Evolutionary conservation across 2,797 vertebrate species (phyloP).

Genomic region (Eospalax fontanierii): DNA sequence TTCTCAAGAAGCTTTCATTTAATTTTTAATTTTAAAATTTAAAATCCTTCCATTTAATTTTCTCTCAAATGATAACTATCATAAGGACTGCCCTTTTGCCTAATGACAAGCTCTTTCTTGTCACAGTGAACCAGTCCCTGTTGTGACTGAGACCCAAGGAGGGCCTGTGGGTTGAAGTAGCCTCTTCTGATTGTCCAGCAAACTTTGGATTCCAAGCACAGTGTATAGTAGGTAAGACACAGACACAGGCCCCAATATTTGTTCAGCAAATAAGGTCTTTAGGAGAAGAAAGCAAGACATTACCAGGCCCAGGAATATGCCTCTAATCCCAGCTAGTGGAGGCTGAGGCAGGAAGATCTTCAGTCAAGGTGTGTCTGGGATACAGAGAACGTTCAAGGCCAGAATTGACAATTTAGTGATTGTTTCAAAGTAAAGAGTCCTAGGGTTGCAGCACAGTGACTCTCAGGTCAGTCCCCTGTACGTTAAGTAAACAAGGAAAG

Average conservation of each 20-base stretch:
- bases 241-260: rapidly evolving
- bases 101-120: conserved; percentile 30
- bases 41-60: conserved; percentile 55
- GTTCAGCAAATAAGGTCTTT: not conserved
- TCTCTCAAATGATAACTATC: conserved; percentile 16
- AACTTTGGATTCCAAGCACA: no score
- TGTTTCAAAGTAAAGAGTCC: not conserved
- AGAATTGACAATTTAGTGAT: not conserved
- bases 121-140: not conserved
- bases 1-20: conserved; percentile 54
- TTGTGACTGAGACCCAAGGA: not conserved
- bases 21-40: no score
- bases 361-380: not conserved
- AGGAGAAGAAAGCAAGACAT: not conserved
- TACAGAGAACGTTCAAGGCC: not conserved
- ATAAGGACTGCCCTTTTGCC: not conserved
- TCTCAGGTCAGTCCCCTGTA: no score
- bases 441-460: no score
- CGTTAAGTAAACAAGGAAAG: not conserved
- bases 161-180: not conserved
- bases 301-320: not conserved
- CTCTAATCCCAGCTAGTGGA: not conserved
- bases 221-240: rapidly evolving
- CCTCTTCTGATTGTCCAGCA: not conserved
- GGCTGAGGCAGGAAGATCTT: not conserved